A percentile compares a stretch with the other conserved stretches of the same genome.
Conservation (phyloP, 2,888 invertebrate species). For the Pristionchus exspectatus region DNA sequence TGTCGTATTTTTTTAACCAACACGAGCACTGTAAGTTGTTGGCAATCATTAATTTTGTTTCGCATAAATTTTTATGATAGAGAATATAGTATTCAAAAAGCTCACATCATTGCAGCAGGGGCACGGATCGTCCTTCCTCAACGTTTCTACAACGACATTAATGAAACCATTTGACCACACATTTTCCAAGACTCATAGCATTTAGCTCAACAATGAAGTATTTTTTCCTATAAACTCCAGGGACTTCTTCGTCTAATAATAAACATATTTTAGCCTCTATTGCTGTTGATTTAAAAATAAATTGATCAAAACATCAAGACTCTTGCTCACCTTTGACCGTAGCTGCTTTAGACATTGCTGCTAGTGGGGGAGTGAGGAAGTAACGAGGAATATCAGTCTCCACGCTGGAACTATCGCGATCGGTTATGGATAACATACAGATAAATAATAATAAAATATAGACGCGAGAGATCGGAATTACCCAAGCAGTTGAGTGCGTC, state of each 20-base stretch:
- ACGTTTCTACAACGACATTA: neutral
- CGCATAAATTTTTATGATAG: too few relatives aligned
- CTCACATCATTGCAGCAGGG: slow-evolving; percentile 7
- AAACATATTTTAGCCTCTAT: too few relatives aligned
- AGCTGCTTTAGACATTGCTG: neutral
- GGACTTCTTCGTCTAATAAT: too few relatives aligned
- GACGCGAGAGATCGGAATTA: neutral
- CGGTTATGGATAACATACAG: neutral
- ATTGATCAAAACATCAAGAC: too few relatives aligned
- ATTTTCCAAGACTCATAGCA: neutral
- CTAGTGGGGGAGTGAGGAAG: neutral
- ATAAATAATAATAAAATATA: neutral
- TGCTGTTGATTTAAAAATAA: too few relatives aligned
- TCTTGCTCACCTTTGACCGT: neutral
- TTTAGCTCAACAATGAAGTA: neutral
- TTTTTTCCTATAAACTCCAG: neutral
- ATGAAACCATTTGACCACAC: neutral
- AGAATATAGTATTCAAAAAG: neutral
- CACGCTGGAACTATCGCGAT: neutral
- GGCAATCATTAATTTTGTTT: too few relatives aligned
- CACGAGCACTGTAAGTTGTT: too few relatives aligned
- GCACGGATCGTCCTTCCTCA: neutral
- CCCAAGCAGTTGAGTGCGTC: neutral
- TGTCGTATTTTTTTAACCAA: too few relatives aligned
- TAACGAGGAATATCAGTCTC: neutral